These are phyloP conservation scores for Amniataba percoides DNA, from an alignment of 2,797 vertebrate genomes.

Conservation along the genomic window DNA sequence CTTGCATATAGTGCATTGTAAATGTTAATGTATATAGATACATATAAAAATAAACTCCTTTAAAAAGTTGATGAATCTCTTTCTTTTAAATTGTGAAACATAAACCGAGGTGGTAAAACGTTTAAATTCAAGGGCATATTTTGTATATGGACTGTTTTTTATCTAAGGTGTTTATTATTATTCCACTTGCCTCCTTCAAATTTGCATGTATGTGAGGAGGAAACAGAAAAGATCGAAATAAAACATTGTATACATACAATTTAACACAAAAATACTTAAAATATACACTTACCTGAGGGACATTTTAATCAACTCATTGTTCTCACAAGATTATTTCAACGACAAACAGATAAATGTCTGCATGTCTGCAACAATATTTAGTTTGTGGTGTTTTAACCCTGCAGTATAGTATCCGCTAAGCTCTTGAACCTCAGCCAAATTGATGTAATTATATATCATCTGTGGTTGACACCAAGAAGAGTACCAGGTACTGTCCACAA, in stretches of 20 bases:
- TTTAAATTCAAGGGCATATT: background rate
- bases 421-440: no score
- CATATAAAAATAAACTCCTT: conserved; percentile 76
- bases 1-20: conserved; percentile 77
- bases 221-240: background rate
- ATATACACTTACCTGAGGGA: background rate
- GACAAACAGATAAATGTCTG: no score
- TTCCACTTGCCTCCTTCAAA: no score
- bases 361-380: no score
- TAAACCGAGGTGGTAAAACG: background rate
- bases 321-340: no score
- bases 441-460: no score
- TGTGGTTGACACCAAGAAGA: no score
- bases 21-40: conserved; percentile 82
- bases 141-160: background rate
- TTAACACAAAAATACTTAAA: background rate
- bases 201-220: background rate
- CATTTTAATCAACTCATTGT: no score
- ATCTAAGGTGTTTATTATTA: background rate
- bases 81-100: background rate
- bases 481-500: no score
- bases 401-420: no score
- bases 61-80: conserved; percentile 44
- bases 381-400: no score
- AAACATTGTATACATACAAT: background rate